Conservation (phyloP, 2,113 vertebrate genomes). For the Takifugu bimaculatus region DNA sequence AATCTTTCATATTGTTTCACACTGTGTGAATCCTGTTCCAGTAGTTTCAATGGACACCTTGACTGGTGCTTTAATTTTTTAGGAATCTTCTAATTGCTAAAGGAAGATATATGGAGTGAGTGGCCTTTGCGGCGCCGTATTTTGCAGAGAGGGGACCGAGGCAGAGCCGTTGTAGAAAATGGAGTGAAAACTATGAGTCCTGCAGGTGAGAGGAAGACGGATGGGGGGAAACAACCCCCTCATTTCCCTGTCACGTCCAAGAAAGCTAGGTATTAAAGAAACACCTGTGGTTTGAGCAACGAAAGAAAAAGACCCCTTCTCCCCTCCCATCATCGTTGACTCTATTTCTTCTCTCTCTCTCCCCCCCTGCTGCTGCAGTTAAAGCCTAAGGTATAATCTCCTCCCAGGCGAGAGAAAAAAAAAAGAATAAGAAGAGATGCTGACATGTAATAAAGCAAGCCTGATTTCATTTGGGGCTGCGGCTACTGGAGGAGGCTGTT, state of each 20-base stretch:
- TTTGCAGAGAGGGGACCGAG: conserved; percentile 55
- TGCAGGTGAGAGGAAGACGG: conserved; percentile 26
- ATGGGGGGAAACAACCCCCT: conserved; percentile 13
- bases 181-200: conserved; percentile 46
- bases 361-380: conserved; percentile 32
- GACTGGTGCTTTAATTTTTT: conserved; percentile 68
- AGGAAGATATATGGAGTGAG: conserved; percentile 56
- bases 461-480: conserved; percentile 39
- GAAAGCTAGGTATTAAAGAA: conserved; percentile 71
- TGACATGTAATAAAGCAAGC: conserved; percentile 69
- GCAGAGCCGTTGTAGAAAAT: conserved; percentile 66
- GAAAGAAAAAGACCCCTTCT: conserved; percentile 51
- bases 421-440: conserved; percentile 54
- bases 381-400: conserved; percentile 67
- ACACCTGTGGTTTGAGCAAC: conserved; percentile 76
- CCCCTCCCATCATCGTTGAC: conserved; percentile 28
- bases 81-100: conserved; percentile 67
- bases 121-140: conserved; percentile 59
- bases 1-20: conserved; percentile 24
- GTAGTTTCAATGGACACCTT: conserved; percentile 48
- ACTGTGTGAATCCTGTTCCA: conserved; percentile 38
- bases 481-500: conserved; percentile 7
- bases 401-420: conserved; percentile 55
- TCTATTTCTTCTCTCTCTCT: conserved; percentile 8
- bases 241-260: conserved; percentile 57